These are phyloP conservation scores for Drosophila melanosoma DNA, from an alignment of 2,888 invertebrate genomes.

Conservation along the genomic window DNA sequence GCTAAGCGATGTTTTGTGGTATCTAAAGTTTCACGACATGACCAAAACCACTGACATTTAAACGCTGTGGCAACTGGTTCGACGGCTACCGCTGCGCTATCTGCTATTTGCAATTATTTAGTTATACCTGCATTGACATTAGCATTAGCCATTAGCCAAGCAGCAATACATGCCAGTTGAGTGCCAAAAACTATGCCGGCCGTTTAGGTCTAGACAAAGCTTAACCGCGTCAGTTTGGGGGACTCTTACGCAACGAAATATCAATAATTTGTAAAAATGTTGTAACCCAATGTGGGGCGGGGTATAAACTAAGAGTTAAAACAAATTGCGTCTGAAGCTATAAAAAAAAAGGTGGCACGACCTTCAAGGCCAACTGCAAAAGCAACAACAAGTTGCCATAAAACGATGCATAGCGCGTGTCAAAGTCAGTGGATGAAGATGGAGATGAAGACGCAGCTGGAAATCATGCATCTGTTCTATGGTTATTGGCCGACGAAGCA, in stretches of 20 bases:
- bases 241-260: constrained; percentile 51
- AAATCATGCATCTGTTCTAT: constrained; percentile 38
- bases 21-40: constrained; percentile 58
- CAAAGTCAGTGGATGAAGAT: constrained; percentile 56
- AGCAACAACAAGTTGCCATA: constrained; percentile 48
- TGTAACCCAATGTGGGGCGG: constrained; percentile 6
- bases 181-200: constrained; percentile 54
- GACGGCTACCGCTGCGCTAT: constrained; percentile 45
- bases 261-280: constrained; percentile 47
- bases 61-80: constrained; percentile 67
- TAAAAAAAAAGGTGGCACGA: constrained; percentile 65
- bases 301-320: constrained; percentile 7
- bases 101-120: constrained; percentile 76
- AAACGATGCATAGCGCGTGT: constrained; percentile 56
- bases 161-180: constrained; percentile 31
- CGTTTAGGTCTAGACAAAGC: constrained; percentile 47
- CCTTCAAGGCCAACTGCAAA: constrained; percentile 64
- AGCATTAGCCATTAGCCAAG: constrained; percentile 76
- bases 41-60: constrained; percentile 78
- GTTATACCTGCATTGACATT: constrained; percentile 83
- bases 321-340: constrained; percentile 63
- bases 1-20: constrained; percentile 25
- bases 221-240: constrained; percentile 45
- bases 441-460: constrained; percentile 19
- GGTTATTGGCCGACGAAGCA: constrained; percentile 48